phyloP scores from a whole-genome alignment of 2,797 vertebrate species.

The Hyperoplus immaculatus region DNA sequence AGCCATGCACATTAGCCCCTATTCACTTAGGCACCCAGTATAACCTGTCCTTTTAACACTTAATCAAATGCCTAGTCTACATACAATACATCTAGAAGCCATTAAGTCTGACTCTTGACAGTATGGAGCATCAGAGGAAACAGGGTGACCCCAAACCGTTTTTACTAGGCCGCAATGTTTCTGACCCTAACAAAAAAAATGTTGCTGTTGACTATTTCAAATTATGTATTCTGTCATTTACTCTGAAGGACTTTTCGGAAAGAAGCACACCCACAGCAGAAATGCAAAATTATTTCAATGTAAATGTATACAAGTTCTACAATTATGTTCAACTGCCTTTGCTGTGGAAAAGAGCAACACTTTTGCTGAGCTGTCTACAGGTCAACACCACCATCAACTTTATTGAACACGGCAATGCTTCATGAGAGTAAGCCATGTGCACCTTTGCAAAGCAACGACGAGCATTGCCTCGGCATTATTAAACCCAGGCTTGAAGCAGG shows the following conservation, averaged over 20 bases:
- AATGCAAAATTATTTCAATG: not conserved
- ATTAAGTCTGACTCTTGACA: not conserved
- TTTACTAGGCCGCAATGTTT: too few species aligned
- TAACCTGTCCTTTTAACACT: not conserved
- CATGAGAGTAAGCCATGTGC: not conserved
- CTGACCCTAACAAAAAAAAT: too few species aligned
- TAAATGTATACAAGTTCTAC: not conserved
- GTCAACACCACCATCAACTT: not conserved
- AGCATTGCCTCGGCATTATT: not conserved
- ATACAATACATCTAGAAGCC: not conserved
- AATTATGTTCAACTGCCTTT: not conserved
- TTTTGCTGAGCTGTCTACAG: not conserved
- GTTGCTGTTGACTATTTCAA: not conserved
- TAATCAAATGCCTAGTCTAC: not conserved
- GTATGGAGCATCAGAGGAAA: constrained; percentile 1
- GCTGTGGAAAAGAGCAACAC: not conserved
- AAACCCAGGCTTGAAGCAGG: not conserved
- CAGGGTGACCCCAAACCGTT: not conserved
- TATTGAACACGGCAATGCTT: not conserved
- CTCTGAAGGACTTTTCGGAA: not conserved
- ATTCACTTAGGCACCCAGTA: not conserved
- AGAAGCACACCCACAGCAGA: not conserved
- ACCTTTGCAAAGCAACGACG: not conserved
- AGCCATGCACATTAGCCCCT: not conserved
- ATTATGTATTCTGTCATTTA: not conserved